A percentile compares a stretch with the other conserved stretches of the same genome.
These are phyloP conservation scores for Sebastiscus albofasciatus DNA, from an alignment of 2,797 vertebrate species.

Conservation along the genomic window DNA sequence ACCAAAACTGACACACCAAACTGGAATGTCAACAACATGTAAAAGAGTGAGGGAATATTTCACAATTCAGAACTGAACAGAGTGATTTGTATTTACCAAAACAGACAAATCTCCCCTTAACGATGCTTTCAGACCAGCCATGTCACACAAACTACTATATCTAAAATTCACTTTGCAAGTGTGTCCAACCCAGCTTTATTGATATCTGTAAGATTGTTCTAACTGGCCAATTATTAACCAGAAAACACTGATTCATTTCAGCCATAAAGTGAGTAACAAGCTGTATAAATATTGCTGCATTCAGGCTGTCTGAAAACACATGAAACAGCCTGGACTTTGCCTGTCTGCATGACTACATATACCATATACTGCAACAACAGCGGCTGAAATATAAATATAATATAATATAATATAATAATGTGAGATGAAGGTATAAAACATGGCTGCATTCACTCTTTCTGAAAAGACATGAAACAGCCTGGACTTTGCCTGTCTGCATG, in stretches of 20 bases:
- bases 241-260: background rate
- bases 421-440: background rate
- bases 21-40: background rate
- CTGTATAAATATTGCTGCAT: slow-evolving; percentile 12
- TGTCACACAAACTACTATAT: background rate
- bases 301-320: slow-evolving; percentile 1
- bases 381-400: background rate
- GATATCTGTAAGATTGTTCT: background rate
- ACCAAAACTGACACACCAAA: background rate
- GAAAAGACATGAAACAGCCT: background rate
- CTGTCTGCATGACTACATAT: background rate
- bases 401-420: too few relatives aligned
- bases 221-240: slow-evolving; percentile 24
- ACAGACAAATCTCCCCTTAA: background rate
- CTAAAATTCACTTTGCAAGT: background rate
- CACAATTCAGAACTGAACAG: background rate
- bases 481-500: slow-evolving; percentile 2
- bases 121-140: background rate
- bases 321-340: slow-evolving; percentile 6
- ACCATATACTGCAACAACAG: background rate
- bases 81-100: background rate
- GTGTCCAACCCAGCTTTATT: background rate
- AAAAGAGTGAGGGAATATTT: background rate
- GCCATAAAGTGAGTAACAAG: background rate
- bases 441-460: slow-evolving; percentile 9